These are phyloP conservation scores for Anhinga rufa DNA, from an alignment of 2,113 vertebrate species.

Conservation along the genomic window DNA sequence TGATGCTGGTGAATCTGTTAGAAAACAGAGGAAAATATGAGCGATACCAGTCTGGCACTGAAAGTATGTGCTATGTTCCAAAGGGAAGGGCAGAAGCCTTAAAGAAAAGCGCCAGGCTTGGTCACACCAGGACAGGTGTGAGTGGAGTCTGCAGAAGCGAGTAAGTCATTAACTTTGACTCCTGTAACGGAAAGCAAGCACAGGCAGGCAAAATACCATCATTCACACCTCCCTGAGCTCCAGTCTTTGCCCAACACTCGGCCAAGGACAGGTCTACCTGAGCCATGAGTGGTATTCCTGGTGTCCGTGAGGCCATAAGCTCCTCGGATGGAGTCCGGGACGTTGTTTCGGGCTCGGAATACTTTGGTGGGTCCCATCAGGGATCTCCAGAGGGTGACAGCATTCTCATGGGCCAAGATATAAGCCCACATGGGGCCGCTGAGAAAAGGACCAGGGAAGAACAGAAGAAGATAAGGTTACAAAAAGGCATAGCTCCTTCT, in stretches of 20 bases:
- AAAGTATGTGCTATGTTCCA: rapidly evolving
- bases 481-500: not conserved
- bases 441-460: not conserved
- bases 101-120: not conserved
- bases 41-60: not conserved
- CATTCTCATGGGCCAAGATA: constrained; percentile 87
- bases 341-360: constrained; percentile 79
- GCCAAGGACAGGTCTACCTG: constrained; percentile 71
- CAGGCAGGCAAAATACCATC: not conserved
- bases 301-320: constrained; percentile 92
- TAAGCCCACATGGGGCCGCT: constrained; percentile 95
- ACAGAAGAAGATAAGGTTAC: not conserved
- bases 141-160: not conserved
- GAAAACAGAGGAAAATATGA: not conserved
- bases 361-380: constrained; percentile 96
- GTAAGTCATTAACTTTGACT: not conserved
- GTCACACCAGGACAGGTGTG: not conserved
- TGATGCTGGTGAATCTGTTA: constrained; percentile 83
- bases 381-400: constrained; percentile 83
- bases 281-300: constrained; percentile 92
- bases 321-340: constrained; percentile 83
- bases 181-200: not conserved
- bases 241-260: not conserved
- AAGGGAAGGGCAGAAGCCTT: not conserved
- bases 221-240: not conserved